Conservation (phyloP, 1,140 invertebrate genomes). For the Lamellibrachia luymesi region DNA sequence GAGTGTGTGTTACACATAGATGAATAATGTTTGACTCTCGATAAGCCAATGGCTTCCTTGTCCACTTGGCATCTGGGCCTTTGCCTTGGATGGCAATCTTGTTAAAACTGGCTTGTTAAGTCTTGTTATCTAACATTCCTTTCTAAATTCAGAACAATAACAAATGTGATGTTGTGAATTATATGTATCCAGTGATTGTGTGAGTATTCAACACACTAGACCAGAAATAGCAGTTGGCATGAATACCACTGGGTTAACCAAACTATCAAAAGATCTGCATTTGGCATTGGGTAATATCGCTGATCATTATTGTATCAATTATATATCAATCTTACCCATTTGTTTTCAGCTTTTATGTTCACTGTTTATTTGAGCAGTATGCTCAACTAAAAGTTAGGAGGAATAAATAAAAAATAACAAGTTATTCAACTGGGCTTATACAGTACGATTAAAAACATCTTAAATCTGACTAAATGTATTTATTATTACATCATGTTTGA, state of each 20-base stretch:
- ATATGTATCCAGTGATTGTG: neutral
- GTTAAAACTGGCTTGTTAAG: no score
- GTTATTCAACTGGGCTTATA: neutral
- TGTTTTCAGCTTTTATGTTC: neutral
- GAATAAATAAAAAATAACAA: neutral
- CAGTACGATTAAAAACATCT: neutral
- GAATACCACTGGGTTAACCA: neutral
- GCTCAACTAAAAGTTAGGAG: neutral
- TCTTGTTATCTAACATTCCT: neutral
- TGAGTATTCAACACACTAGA: neutral
- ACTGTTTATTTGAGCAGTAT: neutral
- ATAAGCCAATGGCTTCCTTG: no score
- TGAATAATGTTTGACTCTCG: no score
- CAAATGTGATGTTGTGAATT: neutral
- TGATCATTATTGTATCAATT: neutral
- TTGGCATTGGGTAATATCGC: neutral
- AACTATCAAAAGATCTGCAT: neutral
- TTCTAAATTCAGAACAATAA: neutral
- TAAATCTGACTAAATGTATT: no score
- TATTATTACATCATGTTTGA: neutral
- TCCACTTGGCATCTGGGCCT: no score
- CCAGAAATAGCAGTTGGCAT: neutral
- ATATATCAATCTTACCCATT: neutral
- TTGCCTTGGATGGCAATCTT: no score
- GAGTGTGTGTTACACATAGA: no score